Percentiles rank a stretch among this genome's conserved stretches.
Evolutionary conservation across 2,113 vertebrate species (phyloP).

Genomic region (Ondatra zibethicus): DNA sequence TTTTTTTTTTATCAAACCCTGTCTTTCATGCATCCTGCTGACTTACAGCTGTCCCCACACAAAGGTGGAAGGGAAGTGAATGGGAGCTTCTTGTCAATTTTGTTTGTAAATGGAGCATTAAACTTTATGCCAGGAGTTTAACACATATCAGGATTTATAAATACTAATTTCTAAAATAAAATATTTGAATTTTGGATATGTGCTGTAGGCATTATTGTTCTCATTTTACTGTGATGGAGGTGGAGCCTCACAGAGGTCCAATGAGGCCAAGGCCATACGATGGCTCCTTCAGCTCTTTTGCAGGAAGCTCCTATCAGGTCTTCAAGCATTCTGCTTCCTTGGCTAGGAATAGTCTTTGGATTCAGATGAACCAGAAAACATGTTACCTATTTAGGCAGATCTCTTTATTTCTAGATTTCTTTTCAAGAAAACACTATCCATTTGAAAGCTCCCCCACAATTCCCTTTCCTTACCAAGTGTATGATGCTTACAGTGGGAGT

Average conservation of each 20-base stretch:
- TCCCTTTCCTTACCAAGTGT: background rate
- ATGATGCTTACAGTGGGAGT: too few relatives aligned
- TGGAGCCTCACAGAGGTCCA: background rate
- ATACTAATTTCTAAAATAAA: background rate
- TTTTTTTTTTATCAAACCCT: background rate
- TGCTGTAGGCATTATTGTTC: too few relatives aligned
- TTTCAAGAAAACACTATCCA: background rate
- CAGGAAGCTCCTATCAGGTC: background rate
- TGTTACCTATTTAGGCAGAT: background rate
- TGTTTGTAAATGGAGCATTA: background rate
- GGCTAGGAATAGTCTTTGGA: background rate
- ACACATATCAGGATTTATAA: background rate
- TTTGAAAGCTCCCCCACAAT: background rate
- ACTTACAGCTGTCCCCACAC: too few relatives aligned
- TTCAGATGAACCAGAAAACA: background rate
- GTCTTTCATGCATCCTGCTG: background rate
- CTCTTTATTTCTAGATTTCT: background rate
- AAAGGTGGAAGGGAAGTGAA: background rate
- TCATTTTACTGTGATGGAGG: background rate
- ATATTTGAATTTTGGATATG: background rate
- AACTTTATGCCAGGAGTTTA: background rate
- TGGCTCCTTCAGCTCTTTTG: too few relatives aligned
- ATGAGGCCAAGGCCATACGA: fast-evolving
- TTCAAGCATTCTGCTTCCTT: background rate
- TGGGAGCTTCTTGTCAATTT: background rate